Percentiles rank a stretch among this genome's conserved stretches.
phyloP scores from a whole-genome alignment of 2,797 vertebrate species.

The Neostethus bicornis region DNA sequence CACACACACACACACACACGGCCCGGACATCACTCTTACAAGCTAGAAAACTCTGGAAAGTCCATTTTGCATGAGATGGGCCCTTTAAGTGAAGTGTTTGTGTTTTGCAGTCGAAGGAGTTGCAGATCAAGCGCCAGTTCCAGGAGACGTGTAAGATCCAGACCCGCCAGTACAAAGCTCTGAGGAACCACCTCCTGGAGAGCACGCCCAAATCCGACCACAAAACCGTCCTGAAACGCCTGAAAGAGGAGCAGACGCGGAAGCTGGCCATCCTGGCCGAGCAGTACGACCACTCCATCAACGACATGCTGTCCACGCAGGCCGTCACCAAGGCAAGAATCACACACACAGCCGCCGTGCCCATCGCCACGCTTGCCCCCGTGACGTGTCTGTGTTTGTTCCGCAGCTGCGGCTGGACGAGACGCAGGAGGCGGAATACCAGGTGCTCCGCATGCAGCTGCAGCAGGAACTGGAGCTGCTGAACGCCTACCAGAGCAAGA shows the following conservation, averaged over 20 bases:
- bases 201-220: conserved; percentile 92
- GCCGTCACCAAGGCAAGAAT: conserved; percentile 78
- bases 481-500: conserved; percentile 95
- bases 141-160: conserved; percentile 98
- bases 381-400: neutral
- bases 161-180: conserved; percentile 93
- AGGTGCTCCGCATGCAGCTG: conserved; percentile 90
- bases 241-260: conserved; percentile 92
- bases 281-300: conserved; percentile 94
- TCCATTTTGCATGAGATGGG: no score
- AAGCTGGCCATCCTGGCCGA: conserved; percentile 91
- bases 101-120: conserved; percentile 88
- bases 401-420: conserved; percentile 89
- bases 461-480: conserved; percentile 93
- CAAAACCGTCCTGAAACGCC: conserved; percentile 88
- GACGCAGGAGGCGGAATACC: conserved; percentile 92
- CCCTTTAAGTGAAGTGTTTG: no score
- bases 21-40: no score
- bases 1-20: no score
- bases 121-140: conserved; percentile 97
- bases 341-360: neutral
- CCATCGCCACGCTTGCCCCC: conserved; percentile 10
- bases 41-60: no score
- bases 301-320: conserved; percentile 92
- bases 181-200: conserved; percentile 92